Conservation (phyloP, 1,140 invertebrate species). For the Drosophila orena region DNA sequence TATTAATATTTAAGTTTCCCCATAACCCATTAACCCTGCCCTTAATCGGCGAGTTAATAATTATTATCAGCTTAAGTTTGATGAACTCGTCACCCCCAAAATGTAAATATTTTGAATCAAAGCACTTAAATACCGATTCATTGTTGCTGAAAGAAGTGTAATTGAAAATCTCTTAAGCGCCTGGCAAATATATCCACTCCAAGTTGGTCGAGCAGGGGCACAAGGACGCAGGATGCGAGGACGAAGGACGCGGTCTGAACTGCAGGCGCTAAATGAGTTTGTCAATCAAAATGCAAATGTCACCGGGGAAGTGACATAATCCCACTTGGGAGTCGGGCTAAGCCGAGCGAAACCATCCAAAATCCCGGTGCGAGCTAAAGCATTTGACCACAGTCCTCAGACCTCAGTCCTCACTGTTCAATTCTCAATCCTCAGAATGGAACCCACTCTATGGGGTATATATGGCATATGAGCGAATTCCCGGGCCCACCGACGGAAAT, state of each 20-base stretch:
- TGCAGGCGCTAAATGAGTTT: conserved; percentile 73
- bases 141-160: conserved; percentile 45
- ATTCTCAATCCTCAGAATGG: neutral
- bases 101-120: conserved; percentile 39
- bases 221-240: conserved; percentile 16
- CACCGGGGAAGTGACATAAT: conserved; percentile 81
- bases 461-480: conserved; percentile 61
- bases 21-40: neutral
- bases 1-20: neutral
- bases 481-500: conserved; percentile 56
- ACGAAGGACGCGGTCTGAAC: conserved; percentile 1
- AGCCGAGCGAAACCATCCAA: conserved; percentile 69
- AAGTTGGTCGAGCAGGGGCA: neutral
- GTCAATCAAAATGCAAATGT: conserved; percentile 84
- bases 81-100: conserved; percentile 25
- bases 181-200: conserved; percentile 47
- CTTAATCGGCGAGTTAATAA: conserved; percentile 23
- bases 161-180: conserved; percentile 74
- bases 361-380: conserved; percentile 71
- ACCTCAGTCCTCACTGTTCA: too few species aligned
- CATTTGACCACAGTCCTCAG: conserved; percentile 68
- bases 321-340: conserved; percentile 81
- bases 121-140: conserved; percentile 37
- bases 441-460: conserved; percentile 12
- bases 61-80: conserved; percentile 25